Percentiles rank a stretch among this genome's conserved stretches.
These are phyloP conservation scores for Troides aeacus DNA, from an alignment of 2,888 invertebrate genomes.

Conservation along the genomic window DNA sequence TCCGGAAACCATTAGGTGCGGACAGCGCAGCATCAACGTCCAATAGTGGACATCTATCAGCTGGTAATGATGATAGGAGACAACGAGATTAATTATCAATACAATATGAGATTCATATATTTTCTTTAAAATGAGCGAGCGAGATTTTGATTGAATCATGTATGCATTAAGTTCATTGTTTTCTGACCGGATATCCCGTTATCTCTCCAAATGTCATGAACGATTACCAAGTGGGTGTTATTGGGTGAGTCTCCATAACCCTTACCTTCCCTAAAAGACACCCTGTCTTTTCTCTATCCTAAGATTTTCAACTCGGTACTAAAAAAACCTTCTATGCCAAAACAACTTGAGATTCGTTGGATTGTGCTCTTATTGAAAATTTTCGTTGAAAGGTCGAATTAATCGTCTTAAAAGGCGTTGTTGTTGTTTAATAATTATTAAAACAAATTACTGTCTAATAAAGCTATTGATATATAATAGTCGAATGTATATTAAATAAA, in stretches of 20 bases:
- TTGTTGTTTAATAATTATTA: neutral
- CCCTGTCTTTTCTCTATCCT: no score
- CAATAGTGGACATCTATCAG: no score
- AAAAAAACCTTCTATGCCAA: neutral
- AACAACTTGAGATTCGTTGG: conserved; percentile 16
- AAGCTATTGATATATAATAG: neutral
- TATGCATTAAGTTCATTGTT: neutral
- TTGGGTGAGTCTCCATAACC: no score
- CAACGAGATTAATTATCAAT: neutral
- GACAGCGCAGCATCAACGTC: no score
- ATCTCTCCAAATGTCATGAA: no score
- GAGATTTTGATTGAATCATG: neutral
- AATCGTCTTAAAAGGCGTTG: neutral
- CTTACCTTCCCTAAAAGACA: no score
- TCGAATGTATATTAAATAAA: neutral
- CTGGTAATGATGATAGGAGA: neutral
- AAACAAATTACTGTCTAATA: neutral
- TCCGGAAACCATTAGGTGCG: no score
- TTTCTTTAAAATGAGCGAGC: neutral
- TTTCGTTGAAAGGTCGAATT: conserved; percentile 1
- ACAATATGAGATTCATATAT: neutral
- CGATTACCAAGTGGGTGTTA: no score
- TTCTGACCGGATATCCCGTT: no score
- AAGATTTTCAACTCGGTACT: no score
- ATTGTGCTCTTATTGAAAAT: conserved; percentile 2